phyloP scores from a whole-genome alignment of 2,888 invertebrate genomes.

The Alentia gelatinosa region DNA sequence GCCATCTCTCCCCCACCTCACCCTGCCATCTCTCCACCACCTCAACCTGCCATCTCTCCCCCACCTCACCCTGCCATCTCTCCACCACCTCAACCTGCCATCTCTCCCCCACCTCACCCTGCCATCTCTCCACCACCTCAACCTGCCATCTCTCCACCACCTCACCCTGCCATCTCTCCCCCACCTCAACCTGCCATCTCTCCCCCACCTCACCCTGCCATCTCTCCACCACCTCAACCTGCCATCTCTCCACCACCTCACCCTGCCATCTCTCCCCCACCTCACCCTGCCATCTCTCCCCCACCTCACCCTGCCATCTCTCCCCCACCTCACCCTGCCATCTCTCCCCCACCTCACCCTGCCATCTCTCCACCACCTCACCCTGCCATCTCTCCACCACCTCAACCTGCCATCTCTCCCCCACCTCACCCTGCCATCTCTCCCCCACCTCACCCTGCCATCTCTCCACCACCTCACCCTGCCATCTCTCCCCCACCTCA shows the following conservation, averaged over 20 bases:
- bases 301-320: too few relatives aligned
- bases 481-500: not conserved
- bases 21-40: not conserved
- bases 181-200: not conserved
- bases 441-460: not conserved
- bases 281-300: not conserved
- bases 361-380: not conserved
- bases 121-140: too few relatives aligned
- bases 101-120: not conserved
- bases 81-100: not conserved
- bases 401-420: too few relatives aligned
- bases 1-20: not conserved
- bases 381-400: not conserved
- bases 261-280: too few relatives aligned
- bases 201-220: not conserved
- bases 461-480: not conserved
- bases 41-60: not conserved
- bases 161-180: too few relatives aligned
- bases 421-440: not conserved
- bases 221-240: not conserved
- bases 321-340: not conserved
- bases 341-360: not conserved
- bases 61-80: not conserved
- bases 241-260: not conserved
- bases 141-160: too few relatives aligned